These are phyloP conservation scores for Sebastes paucispinis DNA, from an alignment of 2,797 vertebrate species.

Conservation along the genomic window DNA sequence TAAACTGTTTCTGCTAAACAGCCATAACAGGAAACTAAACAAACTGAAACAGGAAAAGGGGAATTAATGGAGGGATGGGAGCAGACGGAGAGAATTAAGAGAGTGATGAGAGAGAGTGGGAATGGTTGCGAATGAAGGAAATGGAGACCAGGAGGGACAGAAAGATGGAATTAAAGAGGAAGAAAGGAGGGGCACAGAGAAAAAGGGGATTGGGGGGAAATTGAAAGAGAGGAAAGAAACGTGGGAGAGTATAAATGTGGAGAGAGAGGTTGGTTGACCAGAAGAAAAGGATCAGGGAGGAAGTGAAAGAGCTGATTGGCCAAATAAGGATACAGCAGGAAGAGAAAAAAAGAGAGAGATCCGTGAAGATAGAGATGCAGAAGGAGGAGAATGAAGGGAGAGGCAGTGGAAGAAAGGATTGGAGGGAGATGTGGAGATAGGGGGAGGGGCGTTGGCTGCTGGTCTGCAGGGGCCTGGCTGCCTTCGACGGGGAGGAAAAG, in stretches of 20 bases:
- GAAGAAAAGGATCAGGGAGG: not conserved
- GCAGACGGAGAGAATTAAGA: not conserved
- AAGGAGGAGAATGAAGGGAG: not conserved
- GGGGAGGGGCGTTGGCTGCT: conserved; percentile 57
- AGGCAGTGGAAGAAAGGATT: not conserved
- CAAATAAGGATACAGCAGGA: not conserved
- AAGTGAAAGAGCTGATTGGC: not conserved
- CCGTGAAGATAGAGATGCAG: not conserved
- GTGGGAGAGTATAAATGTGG: not conserved
- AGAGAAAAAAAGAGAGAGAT: not conserved
- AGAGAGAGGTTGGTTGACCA: not conserved
- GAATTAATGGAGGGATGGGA: not conserved
- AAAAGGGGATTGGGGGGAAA: fast-evolving
- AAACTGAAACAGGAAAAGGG: not conserved
- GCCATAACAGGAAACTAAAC: not conserved
- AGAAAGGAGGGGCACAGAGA: not conserved
- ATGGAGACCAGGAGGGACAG: not conserved
- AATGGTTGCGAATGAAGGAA: not conserved
- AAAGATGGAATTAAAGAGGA: not conserved
- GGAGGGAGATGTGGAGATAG: conserved; percentile 4
- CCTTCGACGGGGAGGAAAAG: conserved; percentile 43
- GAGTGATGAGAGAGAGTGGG: not conserved
- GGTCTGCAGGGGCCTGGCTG: conserved; percentile 60
- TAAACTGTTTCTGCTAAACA: conserved; percentile 18
- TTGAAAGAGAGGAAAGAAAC: not conserved